phyloP scores from a whole-genome alignment of 2,888 invertebrate species.

The Nesidiocoris tenuis region DNA sequence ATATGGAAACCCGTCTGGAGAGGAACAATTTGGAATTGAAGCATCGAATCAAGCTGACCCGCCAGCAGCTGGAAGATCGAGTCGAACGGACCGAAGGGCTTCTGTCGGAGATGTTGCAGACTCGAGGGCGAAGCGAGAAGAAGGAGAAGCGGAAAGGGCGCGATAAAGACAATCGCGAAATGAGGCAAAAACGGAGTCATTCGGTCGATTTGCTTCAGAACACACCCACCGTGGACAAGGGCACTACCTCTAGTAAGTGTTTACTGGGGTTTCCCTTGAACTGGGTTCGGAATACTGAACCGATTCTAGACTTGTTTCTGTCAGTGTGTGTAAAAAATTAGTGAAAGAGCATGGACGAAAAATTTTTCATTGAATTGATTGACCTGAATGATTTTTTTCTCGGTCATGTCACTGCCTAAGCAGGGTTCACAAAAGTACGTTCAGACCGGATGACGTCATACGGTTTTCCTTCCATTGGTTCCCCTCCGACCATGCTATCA shows the following conservation, averaged over 20 bases:
- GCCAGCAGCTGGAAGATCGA: slow-evolving; percentile 75
- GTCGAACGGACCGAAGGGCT: slow-evolving; percentile 74
- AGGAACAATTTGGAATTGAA: slow-evolving; percentile 77
- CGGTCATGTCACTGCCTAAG: too few relatives aligned
- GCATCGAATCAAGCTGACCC: slow-evolving; percentile 74
- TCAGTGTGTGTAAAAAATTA: too few relatives aligned
- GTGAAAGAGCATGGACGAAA: too few relatives aligned
- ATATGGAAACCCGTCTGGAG: slow-evolving; percentile 80
- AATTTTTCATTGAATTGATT: too few relatives aligned
- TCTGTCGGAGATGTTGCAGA: slow-evolving; percentile 54
- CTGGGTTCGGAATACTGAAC: too few relatives aligned
- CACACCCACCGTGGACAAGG: slow-evolving; percentile 23
- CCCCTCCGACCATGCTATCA: too few relatives aligned
- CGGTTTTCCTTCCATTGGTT: too few relatives aligned
- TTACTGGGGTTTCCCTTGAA: too few relatives aligned
- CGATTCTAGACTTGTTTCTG: too few relatives aligned
- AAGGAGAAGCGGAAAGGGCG: slow-evolving; percentile 6
- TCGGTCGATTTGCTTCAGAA: slow-evolving; percentile 34
- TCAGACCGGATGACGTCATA: too few relatives aligned
- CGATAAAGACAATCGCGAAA: slow-evolving; percentile 10
- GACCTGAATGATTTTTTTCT: too few relatives aligned
- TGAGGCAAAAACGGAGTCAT: slow-evolving; percentile 23
- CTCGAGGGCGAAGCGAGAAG: slow-evolving; percentile 29
- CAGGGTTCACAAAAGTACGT: too few relatives aligned
- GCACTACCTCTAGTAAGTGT: slow-evolving; percentile 1